Evolutionary conservation across 2,113 vertebrate genomes (phyloP).

Genomic region (Nycticorax nycticorax): DNA sequence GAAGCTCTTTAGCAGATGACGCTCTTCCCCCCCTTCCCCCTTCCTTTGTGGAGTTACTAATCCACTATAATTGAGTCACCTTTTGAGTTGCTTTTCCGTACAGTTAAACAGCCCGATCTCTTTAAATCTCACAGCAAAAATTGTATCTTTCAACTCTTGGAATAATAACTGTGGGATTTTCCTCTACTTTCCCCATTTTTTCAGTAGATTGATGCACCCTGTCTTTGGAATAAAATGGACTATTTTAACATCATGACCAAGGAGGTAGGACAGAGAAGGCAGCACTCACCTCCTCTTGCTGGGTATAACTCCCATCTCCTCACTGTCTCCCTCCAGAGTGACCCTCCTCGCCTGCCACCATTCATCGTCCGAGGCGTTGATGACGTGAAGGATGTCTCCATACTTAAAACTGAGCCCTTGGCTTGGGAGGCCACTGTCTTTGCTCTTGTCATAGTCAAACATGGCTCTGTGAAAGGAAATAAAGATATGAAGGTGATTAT

Average conservation of each 20-base stretch:
- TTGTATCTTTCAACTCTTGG: background rate
- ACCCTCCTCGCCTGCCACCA: conserved; percentile 97
- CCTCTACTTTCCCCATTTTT: background rate
- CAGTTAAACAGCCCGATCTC: background rate
- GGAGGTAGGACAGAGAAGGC: background rate
- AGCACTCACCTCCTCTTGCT: conserved; percentile 90
- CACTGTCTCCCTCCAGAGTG: conserved; percentile 91
- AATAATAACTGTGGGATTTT: background rate
- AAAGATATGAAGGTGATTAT: background rate
- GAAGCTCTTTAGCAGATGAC: background rate
- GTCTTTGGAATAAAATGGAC: background rate
- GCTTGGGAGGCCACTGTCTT: conserved; percentile 95
- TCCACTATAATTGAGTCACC: background rate
- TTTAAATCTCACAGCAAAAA: background rate
- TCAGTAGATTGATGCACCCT: background rate
- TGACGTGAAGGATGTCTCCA: conserved; percentile 95
- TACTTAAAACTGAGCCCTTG: conserved; percentile 96
- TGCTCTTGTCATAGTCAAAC: conserved; percentile 95
- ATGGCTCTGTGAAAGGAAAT: conserved; percentile 81
- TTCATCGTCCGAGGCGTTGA: conserved; percentile 95
- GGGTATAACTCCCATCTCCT: conserved; percentile 97
- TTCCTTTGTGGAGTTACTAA: background rate
- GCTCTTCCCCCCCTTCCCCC: background rate
- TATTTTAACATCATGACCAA: background rate
- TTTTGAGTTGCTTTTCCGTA: background rate